A percentile compares a stretch with the other conserved stretches of the same genome.
These are phyloP conservation scores for Drosophila aff. DNA, from an alignment of 1,140 invertebrate species.

Conservation along the genomic window DNA sequence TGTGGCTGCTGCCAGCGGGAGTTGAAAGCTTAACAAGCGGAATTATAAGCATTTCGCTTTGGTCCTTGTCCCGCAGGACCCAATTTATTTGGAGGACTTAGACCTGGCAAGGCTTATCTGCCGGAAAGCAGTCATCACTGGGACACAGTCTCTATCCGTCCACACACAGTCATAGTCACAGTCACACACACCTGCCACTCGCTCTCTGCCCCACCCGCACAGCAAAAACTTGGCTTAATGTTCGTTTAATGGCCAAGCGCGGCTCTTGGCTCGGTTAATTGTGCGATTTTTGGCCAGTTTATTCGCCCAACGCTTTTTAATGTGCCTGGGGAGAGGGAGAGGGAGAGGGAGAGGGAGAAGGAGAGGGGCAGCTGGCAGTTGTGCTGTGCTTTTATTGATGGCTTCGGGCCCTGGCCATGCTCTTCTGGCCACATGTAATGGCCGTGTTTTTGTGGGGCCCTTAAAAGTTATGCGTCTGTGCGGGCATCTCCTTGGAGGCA, in stretches of 20 bases:
- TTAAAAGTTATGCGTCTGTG: slow-evolving; percentile 76
- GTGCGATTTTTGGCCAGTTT: slow-evolving; percentile 76
- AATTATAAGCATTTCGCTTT: slow-evolving; percentile 33
- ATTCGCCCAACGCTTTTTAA: slow-evolving; percentile 72
- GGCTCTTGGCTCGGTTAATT: slow-evolving; percentile 68
- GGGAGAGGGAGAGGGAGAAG: too few species aligned
- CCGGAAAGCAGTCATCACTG: slow-evolving; percentile 33
- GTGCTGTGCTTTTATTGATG: slow-evolving; percentile 69
- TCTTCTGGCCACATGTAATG: slow-evolving; percentile 78
- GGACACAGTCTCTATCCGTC: not conserved
- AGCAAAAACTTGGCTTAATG: slow-evolving; percentile 56
- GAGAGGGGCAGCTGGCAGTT: slow-evolving; percentile 12
- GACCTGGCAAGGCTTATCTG: slow-evolving; percentile 52
- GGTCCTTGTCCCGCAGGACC: slow-evolving; percentile 16
- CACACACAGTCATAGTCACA: not conserved
- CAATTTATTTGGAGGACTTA: slow-evolving; percentile 63
- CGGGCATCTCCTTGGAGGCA: slow-evolving; percentile 13
- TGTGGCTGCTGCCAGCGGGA: slow-evolving; percentile 7
- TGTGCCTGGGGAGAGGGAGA: slow-evolving; percentile 11
- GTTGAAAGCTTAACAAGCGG: slow-evolving; percentile 35
- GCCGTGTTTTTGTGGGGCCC: slow-evolving; percentile 66
- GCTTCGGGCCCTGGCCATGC: slow-evolving; percentile 57
- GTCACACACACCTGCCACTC: slow-evolving; percentile 19
- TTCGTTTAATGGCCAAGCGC: slow-evolving; percentile 64
- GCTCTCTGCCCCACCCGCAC: not conserved